phyloP scores from a whole-genome alignment of 2,113 vertebrate genomes.

The Cololabis saira region DNA sequence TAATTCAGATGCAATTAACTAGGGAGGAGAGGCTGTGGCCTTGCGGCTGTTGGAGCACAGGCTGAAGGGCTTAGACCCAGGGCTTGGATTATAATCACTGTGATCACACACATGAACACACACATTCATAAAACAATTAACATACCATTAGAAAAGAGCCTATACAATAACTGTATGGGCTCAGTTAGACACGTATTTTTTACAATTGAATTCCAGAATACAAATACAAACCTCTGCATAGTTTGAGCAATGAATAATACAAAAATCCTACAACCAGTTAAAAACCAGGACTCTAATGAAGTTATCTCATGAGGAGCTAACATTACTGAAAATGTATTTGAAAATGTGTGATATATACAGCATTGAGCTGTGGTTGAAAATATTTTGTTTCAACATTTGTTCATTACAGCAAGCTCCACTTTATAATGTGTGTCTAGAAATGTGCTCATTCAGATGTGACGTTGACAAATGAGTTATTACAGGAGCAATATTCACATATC shows the following conservation, averaged over 20 bases:
- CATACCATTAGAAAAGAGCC: conserved; percentile 36
- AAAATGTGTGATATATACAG: neutral
- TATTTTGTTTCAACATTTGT: conserved; percentile 13
- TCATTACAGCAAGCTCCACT: conserved; percentile 43
- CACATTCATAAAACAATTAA: conserved; percentile 45
- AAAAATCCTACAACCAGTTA: neutral
- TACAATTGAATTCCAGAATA: conserved; percentile 3
- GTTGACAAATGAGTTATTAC: conserved; percentile 81
- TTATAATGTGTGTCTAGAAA: conserved; percentile 41
- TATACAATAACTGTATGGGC: too few species aligned
- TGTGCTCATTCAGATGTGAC: conserved; percentile 63
- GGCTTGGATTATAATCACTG: conserved; percentile 60
- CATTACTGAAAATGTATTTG: too few species aligned
- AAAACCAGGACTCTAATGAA: neutral
- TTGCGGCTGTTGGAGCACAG: conserved; percentile 67
- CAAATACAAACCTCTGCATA: neutral
- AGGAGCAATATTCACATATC: conserved; percentile 68
- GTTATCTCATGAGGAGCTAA: neutral
- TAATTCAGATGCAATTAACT: conserved; percentile 84
- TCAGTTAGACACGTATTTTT: conserved; percentile 4
- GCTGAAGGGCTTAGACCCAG: conserved; percentile 68
- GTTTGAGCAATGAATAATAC: neutral
- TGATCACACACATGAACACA: conserved; percentile 40
- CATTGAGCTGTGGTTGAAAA: neutral
- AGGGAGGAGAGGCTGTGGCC: conserved; percentile 77